Percentiles rank a stretch among this genome's conserved stretches.
Conservation (phyloP, 2,113 vertebrate genomes). For the Toxotes jaculatrix region DNA sequence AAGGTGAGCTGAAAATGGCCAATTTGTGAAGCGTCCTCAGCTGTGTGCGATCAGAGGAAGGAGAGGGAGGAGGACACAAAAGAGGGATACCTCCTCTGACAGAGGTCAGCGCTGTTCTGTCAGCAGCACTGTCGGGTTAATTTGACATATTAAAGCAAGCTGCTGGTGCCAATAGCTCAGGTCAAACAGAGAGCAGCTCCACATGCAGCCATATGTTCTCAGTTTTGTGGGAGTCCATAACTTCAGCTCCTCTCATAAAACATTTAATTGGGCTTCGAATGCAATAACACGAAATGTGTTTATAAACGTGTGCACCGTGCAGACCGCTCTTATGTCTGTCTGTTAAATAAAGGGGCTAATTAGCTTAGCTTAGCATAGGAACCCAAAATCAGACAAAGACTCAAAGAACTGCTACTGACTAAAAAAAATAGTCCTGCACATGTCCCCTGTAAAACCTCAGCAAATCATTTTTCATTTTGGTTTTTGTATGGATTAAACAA, state of each 20-base stretch:
- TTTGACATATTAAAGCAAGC: slow-evolving; percentile 78
- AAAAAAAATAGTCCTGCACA: too few relatives aligned
- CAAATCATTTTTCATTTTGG: too few relatives aligned
- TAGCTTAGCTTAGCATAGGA: background rate
- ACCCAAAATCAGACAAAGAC: background rate
- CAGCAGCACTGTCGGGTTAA: slow-evolving; percentile 69
- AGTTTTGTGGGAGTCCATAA: slow-evolving; percentile 62
- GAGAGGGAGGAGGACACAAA: background rate
- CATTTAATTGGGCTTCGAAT: slow-evolving; percentile 56
- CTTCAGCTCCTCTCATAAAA: slow-evolving; percentile 68
- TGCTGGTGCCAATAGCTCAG: slow-evolving; percentile 70
- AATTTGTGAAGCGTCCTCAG: slow-evolving; percentile 4
- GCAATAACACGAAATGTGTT: slow-evolving; percentile 60
- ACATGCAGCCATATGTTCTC: slow-evolving; percentile 65
- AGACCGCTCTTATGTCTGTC: too few relatives aligned
- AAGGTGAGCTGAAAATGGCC: background rate
- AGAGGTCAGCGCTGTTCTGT: slow-evolving; percentile 75
- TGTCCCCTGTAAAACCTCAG: too few relatives aligned
- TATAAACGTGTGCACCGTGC: slow-evolving; percentile 39
- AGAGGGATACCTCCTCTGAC: slow-evolving; percentile 34
- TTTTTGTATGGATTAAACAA: background rate
- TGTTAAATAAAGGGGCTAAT: background rate
- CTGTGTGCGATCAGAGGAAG: background rate
- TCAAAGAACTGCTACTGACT: too few relatives aligned
- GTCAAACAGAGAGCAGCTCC: slow-evolving; percentile 69